Evolutionary conservation across 2,113 vertebrate genomes (phyloP).

Genomic region (Stigmatopora argus): DNA sequence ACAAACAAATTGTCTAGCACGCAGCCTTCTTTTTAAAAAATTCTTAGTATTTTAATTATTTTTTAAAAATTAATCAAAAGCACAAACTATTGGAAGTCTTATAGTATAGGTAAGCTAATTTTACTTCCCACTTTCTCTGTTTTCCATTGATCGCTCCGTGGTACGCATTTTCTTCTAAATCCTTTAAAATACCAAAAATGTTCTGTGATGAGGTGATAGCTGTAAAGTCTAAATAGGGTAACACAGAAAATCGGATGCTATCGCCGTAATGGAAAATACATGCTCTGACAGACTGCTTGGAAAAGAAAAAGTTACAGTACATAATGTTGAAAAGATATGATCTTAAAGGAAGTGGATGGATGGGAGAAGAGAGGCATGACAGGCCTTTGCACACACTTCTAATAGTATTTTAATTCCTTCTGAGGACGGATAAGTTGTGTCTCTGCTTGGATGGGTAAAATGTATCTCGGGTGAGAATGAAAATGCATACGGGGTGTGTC

Average conservation of each 20-base stretch:
- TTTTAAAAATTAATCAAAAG: not conserved
- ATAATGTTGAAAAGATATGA: conserved; percentile 70
- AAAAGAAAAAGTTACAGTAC: conserved; percentile 68
- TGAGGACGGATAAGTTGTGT: conserved; percentile 63
- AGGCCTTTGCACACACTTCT: conserved; percentile 67
- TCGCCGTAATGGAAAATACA: conserved; percentile 92
- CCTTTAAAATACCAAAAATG: conserved; percentile 86
- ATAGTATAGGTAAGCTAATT: conserved; percentile 42
- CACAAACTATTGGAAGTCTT: conserved; percentile 8
- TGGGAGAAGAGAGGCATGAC: conserved; percentile 56
- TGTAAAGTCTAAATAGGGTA: conserved; percentile 87
- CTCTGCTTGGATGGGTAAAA: conserved; percentile 58
- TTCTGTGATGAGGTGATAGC: conserved; percentile 91
- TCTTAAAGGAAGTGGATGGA: conserved; percentile 65
- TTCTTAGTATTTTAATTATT: not conserved
- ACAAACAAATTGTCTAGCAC: no score
- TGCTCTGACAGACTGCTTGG: conserved; percentile 80
- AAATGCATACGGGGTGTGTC: conserved; percentile 21
- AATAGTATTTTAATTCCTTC: conserved; percentile 72
- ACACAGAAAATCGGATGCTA: conserved; percentile 82
- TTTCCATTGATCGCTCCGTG: conserved; percentile 77
- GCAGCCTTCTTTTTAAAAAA: no score
- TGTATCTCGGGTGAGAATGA: conserved; percentile 62
- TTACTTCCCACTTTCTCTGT: conserved; percentile 76
- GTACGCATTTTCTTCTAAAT: conserved; percentile 68